Conservation (phyloP, 2,888 invertebrate species). For the Ceraclea dissimilis region DNA sequence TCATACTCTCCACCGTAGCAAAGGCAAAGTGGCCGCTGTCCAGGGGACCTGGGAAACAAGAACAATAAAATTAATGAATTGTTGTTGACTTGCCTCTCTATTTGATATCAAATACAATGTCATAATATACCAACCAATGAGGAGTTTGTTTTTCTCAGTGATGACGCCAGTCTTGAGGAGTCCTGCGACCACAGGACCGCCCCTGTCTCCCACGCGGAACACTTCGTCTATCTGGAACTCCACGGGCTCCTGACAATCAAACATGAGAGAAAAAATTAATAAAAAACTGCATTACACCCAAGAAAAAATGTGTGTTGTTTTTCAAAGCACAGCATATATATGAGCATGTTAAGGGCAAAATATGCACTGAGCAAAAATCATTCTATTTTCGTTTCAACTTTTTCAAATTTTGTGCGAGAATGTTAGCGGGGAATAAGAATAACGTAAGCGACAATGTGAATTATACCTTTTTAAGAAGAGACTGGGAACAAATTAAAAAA, state of each 20-base stretch:
- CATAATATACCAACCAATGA: conserved; percentile 58
- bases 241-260: conserved; percentile 61
- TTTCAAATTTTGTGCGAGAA: no score
- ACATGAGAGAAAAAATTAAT: conserved; percentile 7
- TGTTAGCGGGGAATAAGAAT: no score
- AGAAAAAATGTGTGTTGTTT: no score
- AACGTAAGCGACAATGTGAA: no score
- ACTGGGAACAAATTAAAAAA: no score
- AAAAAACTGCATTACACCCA: not conserved
- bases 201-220: conserved; percentile 73
- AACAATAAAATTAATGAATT: not conserved
- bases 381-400: no score
- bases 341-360: no score
- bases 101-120: no score
- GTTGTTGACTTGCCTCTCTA: no score
- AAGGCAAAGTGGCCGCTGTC: conserved; percentile 71
- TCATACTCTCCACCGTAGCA: conserved; percentile 75
- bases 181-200: conserved; percentile 80
- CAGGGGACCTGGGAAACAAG: conserved; percentile 52
- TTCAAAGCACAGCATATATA: no score
- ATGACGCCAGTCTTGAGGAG: conserved; percentile 78
- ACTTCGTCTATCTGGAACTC: conserved; percentile 94
- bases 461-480: no score
- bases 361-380: no score
- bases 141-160: conserved; percentile 71